Evolutionary conservation across 1,140 invertebrate genomes (phyloP).

Genomic region (Tenebrio molitor): DNA sequence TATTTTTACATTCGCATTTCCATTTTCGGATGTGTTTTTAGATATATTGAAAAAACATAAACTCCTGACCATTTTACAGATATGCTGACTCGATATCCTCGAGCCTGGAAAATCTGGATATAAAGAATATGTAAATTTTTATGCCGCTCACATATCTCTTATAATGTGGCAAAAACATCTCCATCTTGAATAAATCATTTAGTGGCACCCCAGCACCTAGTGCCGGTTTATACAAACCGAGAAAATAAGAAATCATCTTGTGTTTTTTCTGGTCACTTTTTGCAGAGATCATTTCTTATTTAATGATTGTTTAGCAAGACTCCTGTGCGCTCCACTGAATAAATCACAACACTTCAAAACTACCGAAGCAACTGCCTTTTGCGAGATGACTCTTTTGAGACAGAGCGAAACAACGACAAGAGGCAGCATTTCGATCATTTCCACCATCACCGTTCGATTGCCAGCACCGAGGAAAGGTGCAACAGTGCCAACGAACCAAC

Average conservation of each 20-base stretch:
- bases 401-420: neutral
- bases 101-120: no score
- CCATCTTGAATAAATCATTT: constrained; percentile 10
- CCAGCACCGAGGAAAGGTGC: constrained; percentile 24
- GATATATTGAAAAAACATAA: no score
- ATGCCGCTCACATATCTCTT: no score
- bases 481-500: constrained; percentile 57
- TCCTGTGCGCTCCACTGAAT: constrained; percentile 10
- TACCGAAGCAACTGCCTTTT: constrained; percentile 2
- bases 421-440: constrained; percentile 6
- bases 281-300: constrained; percentile 22
- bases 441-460: constrained; percentile 15
- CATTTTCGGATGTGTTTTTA: no score
- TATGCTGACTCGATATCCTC: no score
- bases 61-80: no score
- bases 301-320: neutral
- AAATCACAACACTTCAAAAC: constrained; percentile 1
- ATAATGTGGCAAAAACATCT: neutral
- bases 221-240: constrained; percentile 16
- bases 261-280: no score
- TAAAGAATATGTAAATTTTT: no score
- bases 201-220: neutral
- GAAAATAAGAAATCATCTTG: constrained; percentile 16
- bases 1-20: no score
- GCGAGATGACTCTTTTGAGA: neutral